Percentiles rank a stretch among this genome's conserved stretches.
Evolutionary conservation across 2,113 vertebrate genomes (phyloP).

Genomic region (Heterochromis multidens): DNA sequence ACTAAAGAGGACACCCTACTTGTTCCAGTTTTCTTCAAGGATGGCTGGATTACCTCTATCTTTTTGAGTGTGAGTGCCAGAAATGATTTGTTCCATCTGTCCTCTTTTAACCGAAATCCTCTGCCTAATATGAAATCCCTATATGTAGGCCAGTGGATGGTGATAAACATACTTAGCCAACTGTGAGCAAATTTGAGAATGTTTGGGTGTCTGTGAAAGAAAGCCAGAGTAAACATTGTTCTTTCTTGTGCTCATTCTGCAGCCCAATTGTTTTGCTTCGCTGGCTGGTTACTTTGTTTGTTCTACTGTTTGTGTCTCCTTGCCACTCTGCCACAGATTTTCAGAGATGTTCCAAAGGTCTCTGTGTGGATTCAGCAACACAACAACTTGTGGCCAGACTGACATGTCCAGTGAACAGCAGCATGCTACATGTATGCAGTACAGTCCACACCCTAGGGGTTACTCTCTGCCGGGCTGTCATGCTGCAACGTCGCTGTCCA

Average conservation of each 20-base stretch:
- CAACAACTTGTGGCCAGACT: constrained; percentile 7
- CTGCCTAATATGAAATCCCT: constrained; percentile 42
- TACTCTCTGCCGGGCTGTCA: constrained; percentile 3
- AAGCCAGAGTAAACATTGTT: constrained; percentile 40
- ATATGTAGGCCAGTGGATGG: constrained; percentile 50
- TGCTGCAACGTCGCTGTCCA: constrained; percentile 33
- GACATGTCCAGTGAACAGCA: neutral
- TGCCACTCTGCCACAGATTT: neutral
- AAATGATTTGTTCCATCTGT: constrained; percentile 62
- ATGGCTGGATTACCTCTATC: constrained; percentile 37
- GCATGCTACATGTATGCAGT: neutral
- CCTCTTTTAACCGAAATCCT: constrained; percentile 52
- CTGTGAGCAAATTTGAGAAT: constrained; percentile 41
- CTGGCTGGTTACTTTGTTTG: constrained; percentile 16
- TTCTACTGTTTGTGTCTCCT: neutral
- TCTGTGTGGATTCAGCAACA: neutral
- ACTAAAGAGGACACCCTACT: constrained; percentile 2
- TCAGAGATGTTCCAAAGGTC: neutral
- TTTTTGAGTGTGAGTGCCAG: constrained; percentile 21
- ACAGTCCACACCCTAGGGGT: neutral
- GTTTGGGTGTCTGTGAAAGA: constrained; percentile 26
- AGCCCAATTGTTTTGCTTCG: constrained; percentile 29
- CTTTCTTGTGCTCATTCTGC: neutral
- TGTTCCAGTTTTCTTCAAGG: constrained; percentile 41
- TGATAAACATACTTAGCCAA: constrained; percentile 46